A percentile compares a stretch with the other conserved stretches of the same genome.
These are phyloP conservation scores for Coenonympha arcania DNA, from an alignment of 2,888 invertebrate species.

Conservation along the genomic window DNA sequence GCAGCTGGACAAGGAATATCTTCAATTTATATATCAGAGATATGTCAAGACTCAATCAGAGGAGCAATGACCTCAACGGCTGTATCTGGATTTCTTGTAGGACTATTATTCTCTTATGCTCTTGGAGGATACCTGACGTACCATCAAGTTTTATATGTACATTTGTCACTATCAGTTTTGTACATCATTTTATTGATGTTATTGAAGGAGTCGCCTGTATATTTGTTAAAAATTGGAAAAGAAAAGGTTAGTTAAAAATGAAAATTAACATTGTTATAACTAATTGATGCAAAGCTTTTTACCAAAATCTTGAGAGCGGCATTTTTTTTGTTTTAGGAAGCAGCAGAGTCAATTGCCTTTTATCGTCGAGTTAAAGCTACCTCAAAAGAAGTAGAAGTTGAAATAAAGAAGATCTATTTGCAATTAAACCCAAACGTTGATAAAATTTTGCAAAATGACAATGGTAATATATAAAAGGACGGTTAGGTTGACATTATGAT, in stretches of 20 bases:
- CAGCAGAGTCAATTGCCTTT: conserved; percentile 49
- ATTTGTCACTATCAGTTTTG: conserved; percentile 42
- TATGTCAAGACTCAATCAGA: conserved; percentile 55
- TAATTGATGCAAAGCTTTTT: too few relatives aligned
- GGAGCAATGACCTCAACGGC: conserved; percentile 52
- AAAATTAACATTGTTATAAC: not conserved
- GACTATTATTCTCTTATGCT: conserved; percentile 48
- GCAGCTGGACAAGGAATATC: conserved; percentile 58
- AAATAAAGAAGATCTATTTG: conserved; percentile 47
- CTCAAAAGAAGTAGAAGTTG: conserved; percentile 46
- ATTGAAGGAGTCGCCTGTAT: conserved; percentile 55
- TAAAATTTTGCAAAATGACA: conserved; percentile 36
- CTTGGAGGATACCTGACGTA: conserved; percentile 53
- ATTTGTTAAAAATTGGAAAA: conserved; percentile 43
- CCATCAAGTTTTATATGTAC: conserved; percentile 42
- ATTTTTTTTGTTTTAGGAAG: conserved; percentile 47
- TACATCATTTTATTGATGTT: conserved; percentile 42
- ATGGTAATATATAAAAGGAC: conserved; percentile 6
- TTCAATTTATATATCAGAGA: conserved; percentile 56
- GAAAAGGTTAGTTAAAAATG: conserved; percentile 40
- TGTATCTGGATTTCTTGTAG: conserved; percentile 48
- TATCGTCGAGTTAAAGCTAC: conserved; percentile 41
- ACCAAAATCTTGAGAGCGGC: too few relatives aligned
- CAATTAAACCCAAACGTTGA: conserved; percentile 48
- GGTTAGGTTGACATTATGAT: not conserved